Evolutionary conservation across 2,113 vertebrate species (phyloP).

Genomic region (Vireo altiloquus): DNA sequence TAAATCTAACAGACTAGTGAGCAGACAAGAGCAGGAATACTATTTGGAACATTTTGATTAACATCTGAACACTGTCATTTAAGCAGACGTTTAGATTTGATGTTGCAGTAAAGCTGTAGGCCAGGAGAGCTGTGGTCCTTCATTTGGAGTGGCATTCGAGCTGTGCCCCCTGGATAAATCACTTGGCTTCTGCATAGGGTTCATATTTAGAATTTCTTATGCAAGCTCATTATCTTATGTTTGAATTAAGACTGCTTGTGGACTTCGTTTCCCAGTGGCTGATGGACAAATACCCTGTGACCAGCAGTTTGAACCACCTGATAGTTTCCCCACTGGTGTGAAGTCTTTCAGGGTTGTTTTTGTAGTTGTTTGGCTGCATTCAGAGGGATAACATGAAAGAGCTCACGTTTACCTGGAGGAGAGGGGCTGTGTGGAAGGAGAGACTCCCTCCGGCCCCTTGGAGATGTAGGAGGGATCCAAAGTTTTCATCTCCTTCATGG

Average conservation of each 20-base stretch:
- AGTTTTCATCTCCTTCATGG: not conserved
- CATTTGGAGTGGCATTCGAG: not conserved
- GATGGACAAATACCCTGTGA: not conserved
- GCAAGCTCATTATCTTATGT: not conserved
- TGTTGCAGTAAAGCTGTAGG: not conserved
- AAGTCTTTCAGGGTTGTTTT: not conserved
- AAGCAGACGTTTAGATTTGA: not conserved
- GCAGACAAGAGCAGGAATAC: slow-evolving; percentile 24
- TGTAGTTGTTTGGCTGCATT: not conserved
- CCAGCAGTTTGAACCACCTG: not conserved
- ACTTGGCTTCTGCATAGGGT: not conserved
- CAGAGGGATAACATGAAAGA: not conserved
- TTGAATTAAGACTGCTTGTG: not conserved
- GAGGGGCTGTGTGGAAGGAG: not conserved
- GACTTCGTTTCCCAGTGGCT: not conserved
- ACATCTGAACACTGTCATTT: not conserved
- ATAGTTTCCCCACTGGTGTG: not conserved
- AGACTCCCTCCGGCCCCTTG: not conserved
- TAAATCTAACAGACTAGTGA: slow-evolving; percentile 3
- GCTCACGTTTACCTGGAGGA: not conserved
- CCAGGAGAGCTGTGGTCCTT: not conserved
- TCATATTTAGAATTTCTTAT: not conserved
- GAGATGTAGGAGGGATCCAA: not conserved
- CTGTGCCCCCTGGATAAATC: not conserved
- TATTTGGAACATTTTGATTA: slow-evolving; percentile 13